Percentiles rank a stretch among this genome's conserved stretches.
Conservation (phyloP, 2,888 invertebrate genomes). For the Tetragonisca angustula region DNA sequence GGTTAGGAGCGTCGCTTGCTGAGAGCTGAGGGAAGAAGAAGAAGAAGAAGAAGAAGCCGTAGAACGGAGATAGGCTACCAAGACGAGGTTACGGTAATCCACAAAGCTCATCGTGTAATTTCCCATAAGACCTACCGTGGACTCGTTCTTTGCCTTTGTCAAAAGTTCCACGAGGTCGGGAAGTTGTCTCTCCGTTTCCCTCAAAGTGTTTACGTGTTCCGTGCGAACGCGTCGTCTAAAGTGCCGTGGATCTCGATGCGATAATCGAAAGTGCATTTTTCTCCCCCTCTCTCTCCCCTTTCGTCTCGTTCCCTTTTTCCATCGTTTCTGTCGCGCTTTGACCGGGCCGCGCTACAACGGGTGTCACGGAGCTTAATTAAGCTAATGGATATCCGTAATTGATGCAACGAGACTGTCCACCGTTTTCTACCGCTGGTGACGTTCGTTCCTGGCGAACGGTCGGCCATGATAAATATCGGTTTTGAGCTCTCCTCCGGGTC, state of each 20-base stretch:
- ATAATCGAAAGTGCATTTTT: conserved; percentile 33
- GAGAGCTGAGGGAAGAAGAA: conserved; percentile 21
- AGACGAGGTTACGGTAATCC: conserved; percentile 69
- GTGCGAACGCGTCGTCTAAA: conserved; percentile 21
- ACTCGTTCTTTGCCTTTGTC: conserved; percentile 64
- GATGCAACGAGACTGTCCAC: conserved; percentile 61
- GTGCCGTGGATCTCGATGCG: conserved; percentile 18
- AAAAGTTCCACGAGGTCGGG: conserved; percentile 60
- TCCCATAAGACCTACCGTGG: conserved; percentile 77
- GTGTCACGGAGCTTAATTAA: conserved; percentile 69
- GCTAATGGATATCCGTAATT: conserved; percentile 73
- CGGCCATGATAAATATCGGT: conserved; percentile 36
- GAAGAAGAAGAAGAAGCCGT: conserved; percentile 27
- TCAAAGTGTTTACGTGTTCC: background rate
- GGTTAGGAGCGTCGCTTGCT: background rate
- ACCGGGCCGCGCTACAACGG: conserved; percentile 41
- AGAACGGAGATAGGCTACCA: conserved; percentile 47
- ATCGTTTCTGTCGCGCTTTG: conserved; percentile 40
- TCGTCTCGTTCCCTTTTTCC: background rate
- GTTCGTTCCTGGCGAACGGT: conserved; percentile 46
- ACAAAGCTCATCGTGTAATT: conserved; percentile 79
- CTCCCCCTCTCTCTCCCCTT: background rate
- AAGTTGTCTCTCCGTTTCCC: conserved; percentile 38
- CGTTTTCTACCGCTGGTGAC: conserved; percentile 39
- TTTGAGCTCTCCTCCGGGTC: background rate